Evolutionary conservation across 2,888 invertebrate genomes (phyloP), one percentile per base, ranked within the genome.

Genomic region (Sialis fuliginosa): DNA sequence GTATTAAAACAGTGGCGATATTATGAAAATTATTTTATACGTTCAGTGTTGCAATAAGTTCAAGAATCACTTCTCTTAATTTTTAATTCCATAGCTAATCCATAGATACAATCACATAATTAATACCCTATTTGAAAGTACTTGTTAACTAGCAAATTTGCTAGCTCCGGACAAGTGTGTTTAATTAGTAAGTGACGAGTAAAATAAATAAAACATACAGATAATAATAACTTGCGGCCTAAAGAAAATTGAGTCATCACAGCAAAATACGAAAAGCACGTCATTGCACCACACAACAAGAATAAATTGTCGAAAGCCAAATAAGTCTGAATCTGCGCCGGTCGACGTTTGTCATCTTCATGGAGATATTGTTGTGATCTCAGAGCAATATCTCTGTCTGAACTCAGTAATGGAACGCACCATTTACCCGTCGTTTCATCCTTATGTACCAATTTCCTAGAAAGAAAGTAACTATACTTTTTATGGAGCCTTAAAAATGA

Each of bases 351-450:
- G 1, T 77, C 71, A 1, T 67, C 62, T 39, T 81, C 77, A 59
- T 76, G 80, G 13, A 88, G 71, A 59, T 73, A 75, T 45, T 85
- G 73, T 62, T 95, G 92, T 0, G 89, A 79, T 42, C 95, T 74
- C 60, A 75, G 67, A n/a, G 84, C 78, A 1, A 95, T 79, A 1
- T 91, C 79, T 49, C 77, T 73, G 68, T 95, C 95, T 6, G 88
- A 69, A 33, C 90, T 89, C 1, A 77, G 76, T 66, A 95, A 93
- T 1, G 88, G 81, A 1, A 86, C 52, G 55, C 80, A 81, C 73
- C 81, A 88, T 41, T 57, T 53, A 8, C 56, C 56, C 2, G 58
- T 52, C 1, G 62, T 58, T 9, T 61, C 52, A 49, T 58, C 65
- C 48, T 63, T 65, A 59, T 81, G 81, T 13, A 81, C 47, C 1